A percentile compares a stretch with the other conserved stretches of the same genome.
phyloP scores from a whole-genome alignment of 2,888 invertebrate species.

The Coelogynopora nodosa region DNA sequence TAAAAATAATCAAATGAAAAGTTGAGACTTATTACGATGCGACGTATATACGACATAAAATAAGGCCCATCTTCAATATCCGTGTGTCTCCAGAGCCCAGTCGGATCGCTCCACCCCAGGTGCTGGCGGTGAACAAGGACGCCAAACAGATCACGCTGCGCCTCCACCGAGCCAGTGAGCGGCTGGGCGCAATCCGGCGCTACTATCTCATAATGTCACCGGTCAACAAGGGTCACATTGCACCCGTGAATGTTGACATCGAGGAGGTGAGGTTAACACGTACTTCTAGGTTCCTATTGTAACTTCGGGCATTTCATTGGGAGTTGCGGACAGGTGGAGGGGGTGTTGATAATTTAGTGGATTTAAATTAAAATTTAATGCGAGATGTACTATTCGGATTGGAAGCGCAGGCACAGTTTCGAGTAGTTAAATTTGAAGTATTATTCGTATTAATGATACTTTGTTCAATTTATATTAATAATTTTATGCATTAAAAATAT shows the following conservation, averaged over 20 bases:
- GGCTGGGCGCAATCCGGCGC: neutral
- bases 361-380: too few species aligned
- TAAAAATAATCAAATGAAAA: too few species aligned
- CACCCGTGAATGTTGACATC: constrained; percentile 34
- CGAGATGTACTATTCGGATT: too few species aligned
- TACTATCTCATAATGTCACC: constrained; percentile 35
- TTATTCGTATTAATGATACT: too few species aligned
- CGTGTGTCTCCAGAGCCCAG: neutral
- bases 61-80: neutral
- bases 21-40: neutral
- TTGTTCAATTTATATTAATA: too few species aligned
- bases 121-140: neutral
- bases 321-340: too few species aligned
- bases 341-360: too few species aligned
- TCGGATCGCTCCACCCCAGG: neutral
- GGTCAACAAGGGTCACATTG: neutral
- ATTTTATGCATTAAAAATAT: too few species aligned
- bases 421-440: too few species aligned
- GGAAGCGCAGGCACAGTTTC: too few species aligned
- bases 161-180: constrained; percentile 21
- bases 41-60: neutral
- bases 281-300: too few species aligned
- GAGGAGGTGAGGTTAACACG: constrained; percentile 30
- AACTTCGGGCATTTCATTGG: too few species aligned
- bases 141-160: constrained; percentile 27